A percentile compares a stretch with the other conserved stretches of the same genome.
phyloP scores from a whole-genome alignment of 2,888 invertebrate species.

The Lasioglossum marginatum region DNA sequence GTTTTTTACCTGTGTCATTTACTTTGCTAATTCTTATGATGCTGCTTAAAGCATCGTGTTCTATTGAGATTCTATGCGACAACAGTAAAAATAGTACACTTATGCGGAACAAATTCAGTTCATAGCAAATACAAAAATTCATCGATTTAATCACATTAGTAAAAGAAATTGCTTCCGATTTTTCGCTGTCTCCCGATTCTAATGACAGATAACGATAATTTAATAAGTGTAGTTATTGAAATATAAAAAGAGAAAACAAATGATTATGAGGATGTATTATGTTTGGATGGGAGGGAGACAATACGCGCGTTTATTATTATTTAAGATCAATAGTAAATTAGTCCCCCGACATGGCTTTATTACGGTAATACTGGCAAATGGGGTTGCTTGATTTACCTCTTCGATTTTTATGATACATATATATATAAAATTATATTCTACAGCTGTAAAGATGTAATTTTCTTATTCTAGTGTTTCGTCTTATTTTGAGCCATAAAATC shows the following conservation, averaged over 20 bases:
- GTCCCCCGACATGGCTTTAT: not conserved
- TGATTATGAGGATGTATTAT: not conserved
- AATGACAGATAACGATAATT: not conserved
- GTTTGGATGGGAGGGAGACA: not conserved
- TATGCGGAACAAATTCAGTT: conserved; percentile 41
- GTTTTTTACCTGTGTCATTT: conserved; percentile 14
- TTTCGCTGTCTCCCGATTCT: not conserved
- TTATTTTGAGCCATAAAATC: too few species aligned
- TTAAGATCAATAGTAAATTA: not conserved
- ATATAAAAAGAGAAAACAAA: not conserved
- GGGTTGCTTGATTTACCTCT: not conserved
- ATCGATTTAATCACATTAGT: not conserved
- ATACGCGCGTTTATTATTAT: not conserved
- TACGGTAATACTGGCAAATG: not conserved
- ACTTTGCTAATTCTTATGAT: conserved; percentile 8
- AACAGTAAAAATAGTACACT: conserved; percentile 23
- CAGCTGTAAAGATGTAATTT: not conserved
- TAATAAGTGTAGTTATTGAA: not conserved
- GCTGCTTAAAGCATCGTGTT: conserved; percentile 5
- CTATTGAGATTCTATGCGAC: not conserved
- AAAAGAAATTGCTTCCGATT: not conserved
- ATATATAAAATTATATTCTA: not conserved
- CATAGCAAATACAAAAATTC: conserved; percentile 3
- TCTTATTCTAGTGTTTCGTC: not conserved
- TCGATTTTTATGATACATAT: not conserved